Conservation (phyloP, 37 sponge, comb jelly and placozoan species). For the Aphrocallistes beatrix region DNA sequence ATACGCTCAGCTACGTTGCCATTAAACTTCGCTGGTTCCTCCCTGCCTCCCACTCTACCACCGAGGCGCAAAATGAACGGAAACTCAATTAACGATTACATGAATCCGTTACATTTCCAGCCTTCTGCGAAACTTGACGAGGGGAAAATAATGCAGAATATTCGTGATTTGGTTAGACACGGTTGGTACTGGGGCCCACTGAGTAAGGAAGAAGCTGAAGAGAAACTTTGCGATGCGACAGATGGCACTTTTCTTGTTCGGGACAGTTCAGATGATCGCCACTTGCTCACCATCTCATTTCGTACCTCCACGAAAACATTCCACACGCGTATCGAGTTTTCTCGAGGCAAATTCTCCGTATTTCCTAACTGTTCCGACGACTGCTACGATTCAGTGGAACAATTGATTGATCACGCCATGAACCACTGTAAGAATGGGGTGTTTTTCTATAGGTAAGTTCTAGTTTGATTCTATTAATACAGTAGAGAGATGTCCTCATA, state of each 20-base stretch:
- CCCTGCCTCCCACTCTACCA: neutral
- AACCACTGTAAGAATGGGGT: conserved; percentile 48
- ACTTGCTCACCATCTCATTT: conserved; percentile 75
- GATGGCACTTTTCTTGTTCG: conserved; percentile 84
- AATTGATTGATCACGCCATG: conserved; percentile 69
- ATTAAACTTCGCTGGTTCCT: no score
- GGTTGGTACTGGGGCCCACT: conserved; percentile 97
- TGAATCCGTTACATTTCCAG: neutral
- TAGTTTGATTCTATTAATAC: no score
- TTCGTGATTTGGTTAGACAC: conserved; percentile 46
- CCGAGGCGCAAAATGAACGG: neutral
- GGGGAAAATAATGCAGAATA: neutral
- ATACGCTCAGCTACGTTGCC: no score
- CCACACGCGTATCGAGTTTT: conserved; percentile 78
- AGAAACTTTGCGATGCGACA: conserved; percentile 33
- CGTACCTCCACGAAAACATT: conserved; percentile 74
- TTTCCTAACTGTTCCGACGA: conserved; percentile 66
- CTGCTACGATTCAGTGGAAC: conserved; percentile 55
- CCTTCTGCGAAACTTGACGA: neutral
- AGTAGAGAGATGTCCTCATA: no score
- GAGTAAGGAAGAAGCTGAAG: conserved; percentile 73
- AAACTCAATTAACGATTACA: neutral
- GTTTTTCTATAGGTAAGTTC: conserved; percentile 44
- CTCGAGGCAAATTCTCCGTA: conserved; percentile 57
- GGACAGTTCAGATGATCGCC: conserved; percentile 76